These are phyloP conservation scores for Vanacampus margaritifer DNA, from an alignment of 2,113 vertebrate species.

Conservation along the genomic window DNA sequence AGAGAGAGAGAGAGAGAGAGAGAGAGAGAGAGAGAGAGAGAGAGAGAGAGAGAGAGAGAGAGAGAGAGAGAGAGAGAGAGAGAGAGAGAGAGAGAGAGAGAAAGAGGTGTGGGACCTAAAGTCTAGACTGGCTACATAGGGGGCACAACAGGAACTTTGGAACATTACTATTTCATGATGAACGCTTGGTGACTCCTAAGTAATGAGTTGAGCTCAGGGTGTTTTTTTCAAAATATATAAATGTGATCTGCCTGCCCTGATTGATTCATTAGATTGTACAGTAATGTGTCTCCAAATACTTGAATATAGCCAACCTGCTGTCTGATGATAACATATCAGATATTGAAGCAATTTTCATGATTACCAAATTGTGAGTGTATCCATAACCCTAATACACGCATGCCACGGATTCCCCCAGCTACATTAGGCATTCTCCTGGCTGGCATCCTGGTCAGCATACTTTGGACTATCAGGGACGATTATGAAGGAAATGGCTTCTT, in stretches of 20 bases:
- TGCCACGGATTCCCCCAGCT: conserved; percentile 35
- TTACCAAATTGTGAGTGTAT: neutral
- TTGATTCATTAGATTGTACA: too few species aligned
- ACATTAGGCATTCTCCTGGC: conserved; percentile 29
- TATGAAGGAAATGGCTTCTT: conserved; percentile 60
- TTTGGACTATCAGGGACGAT: conserved; percentile 42
- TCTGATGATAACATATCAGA: conserved; percentile 5
- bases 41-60: too few species aligned
- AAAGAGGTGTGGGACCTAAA: neutral
- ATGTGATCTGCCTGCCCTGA: conserved; percentile 11
- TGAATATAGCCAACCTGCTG: neutral
- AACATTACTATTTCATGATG: conserved; percentile 50
- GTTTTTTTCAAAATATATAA: conserved; percentile 38
- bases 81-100: too few species aligned
- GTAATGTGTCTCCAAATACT: too few species aligned
- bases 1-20: too few species aligned
- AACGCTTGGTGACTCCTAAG: conserved; percentile 38
- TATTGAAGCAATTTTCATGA: conserved; percentile 1
- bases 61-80: too few species aligned
- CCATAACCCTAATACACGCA: conserved; percentile 42
- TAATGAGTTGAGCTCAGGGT: conserved; percentile 51
- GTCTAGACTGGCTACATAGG: conserved; percentile 11
- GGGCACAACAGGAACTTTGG: conserved; percentile 48
- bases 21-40: too few species aligned
- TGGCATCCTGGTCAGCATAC: conserved; percentile 44